A percentile compares a stretch with the other conserved stretches of the same genome.
These are phyloP conservation scores for Sinosuthora webbiana DNA, from an alignment of 2,113 vertebrate species.

Conservation along the genomic window DNA sequence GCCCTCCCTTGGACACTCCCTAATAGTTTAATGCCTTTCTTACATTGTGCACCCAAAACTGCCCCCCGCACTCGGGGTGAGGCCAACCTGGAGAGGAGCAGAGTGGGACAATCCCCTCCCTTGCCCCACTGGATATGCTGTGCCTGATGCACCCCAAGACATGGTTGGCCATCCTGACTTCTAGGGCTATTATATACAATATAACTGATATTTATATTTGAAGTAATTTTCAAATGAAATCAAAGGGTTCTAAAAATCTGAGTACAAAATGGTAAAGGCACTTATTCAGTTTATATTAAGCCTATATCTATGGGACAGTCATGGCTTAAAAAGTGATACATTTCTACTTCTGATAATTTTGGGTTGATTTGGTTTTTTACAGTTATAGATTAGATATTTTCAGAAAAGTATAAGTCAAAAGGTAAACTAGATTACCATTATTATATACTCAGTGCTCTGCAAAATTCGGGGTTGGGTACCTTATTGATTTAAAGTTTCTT, in stretches of 20 bases:
- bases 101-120: background rate
- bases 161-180: background rate
- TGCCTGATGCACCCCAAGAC: background rate
- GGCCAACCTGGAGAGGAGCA: fast-evolving
- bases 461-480: background rate
- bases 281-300: background rate
- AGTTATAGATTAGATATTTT: background rate
- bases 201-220: background rate
- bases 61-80: fast-evolving
- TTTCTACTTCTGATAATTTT: background rate
- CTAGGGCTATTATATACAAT: background rate
- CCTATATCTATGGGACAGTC: background rate
- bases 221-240: background rate
- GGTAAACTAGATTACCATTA: background rate
- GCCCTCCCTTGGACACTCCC: background rate
- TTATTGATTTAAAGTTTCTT: background rate
- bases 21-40: fast-evolving
- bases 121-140: fast-evolving
- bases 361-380: background rate
- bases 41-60: background rate
- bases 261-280: background rate
- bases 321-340: background rate
- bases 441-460: background rate
- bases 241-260: background rate
- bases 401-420: background rate